A percentile compares a stretch with the other conserved stretches of the same genome.
Conservation (phyloP, 2,797 vertebrate genomes). For the Mormyrus proboscirostris region DNA sequence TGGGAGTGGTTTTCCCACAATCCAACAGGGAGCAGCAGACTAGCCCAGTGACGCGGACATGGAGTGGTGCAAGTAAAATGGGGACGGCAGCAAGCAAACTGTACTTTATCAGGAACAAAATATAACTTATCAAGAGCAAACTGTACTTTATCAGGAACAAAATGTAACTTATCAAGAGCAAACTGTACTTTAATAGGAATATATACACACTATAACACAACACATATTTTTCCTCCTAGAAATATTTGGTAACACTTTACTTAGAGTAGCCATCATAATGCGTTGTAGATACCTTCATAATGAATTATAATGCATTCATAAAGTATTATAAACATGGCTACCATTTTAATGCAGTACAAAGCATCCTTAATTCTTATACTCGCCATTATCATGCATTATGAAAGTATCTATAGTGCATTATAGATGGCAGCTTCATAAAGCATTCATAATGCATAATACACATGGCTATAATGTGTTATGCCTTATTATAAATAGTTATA, state of each 20-base stretch:
- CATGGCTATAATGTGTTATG: background rate
- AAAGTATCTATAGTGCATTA: background rate
- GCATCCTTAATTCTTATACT: background rate
- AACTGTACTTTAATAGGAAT: background rate
- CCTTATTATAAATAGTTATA: background rate
- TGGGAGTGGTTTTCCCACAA: background rate
- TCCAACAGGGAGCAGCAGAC: background rate
- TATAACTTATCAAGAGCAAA: background rate
- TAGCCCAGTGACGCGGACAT: background rate
- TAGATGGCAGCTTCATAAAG: background rate
- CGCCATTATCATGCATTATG: background rate
- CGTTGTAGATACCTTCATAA: background rate
- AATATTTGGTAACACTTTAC: background rate
- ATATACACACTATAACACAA: background rate
- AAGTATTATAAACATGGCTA: background rate
- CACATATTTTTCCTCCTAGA: background rate
- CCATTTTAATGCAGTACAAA: background rate
- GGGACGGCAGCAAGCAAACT: background rate
- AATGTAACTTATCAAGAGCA: background rate
- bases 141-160: background rate
- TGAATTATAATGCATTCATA: background rate
- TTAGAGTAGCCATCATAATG: background rate
- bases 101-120: background rate
- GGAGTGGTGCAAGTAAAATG: background rate
- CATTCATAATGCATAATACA: background rate